These are phyloP conservation scores for Mirounga angustirostris DNA, from an alignment of 2,113 vertebrate species.

Conservation along the genomic window DNA sequence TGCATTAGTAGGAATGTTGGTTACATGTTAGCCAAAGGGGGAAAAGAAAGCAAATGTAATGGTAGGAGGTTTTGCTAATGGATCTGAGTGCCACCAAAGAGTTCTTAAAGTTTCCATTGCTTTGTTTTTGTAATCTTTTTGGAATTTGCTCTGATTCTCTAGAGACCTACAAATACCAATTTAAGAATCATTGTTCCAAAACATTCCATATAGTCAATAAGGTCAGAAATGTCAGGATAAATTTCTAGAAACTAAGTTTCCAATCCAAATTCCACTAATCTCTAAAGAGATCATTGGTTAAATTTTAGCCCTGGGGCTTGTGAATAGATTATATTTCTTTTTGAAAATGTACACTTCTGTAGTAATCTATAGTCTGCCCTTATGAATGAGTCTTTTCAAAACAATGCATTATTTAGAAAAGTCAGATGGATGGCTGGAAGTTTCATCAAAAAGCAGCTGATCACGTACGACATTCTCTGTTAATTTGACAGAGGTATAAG, in stretches of 20 bases:
- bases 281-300: conserved; percentile 27
- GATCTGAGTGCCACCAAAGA: background rate
- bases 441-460: background rate
- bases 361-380: background rate
- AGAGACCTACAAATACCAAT: conserved; percentile 1
- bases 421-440: background rate
- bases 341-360: conserved; percentile 8
- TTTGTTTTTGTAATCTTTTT: background rate
- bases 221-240: background rate
- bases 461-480: background rate
- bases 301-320: background rate
- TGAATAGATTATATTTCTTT: background rate
- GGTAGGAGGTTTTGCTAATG: background rate
- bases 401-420: conserved; percentile 42
- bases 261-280: conserved; percentile 30
- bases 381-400: conserved; percentile 40
- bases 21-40: background rate
- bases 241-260: conserved; percentile 53
- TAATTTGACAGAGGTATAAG: background rate
- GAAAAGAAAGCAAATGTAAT: background rate
- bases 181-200: conserved; percentile 7
- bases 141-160: conserved; percentile 24
- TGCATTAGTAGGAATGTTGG: background rate
- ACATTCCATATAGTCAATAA: conserved; percentile 1
- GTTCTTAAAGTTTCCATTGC: background rate